Evolutionary conservation across 2,888 invertebrate species (phyloP), one percentile per base, ranked within the genome.

Genomic region (Mamestra brassicae): DNA sequence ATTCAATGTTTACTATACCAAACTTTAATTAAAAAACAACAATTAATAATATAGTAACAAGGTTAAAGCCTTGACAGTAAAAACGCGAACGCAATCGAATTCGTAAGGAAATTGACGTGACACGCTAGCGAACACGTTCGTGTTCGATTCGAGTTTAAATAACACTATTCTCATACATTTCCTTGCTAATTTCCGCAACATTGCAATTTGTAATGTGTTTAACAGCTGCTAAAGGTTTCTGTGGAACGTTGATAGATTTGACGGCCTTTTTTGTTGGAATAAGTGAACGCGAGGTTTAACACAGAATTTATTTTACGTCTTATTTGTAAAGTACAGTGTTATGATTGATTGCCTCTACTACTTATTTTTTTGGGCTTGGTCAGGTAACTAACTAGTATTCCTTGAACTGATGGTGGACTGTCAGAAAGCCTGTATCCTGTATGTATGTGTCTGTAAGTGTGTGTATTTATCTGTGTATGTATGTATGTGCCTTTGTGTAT

Each of bases 51-150:
- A 63, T 71, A 54, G 66, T 70, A 45, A 45, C 83, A 85, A 85
- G 87, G 85, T 84, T 71, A 66, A 42, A 69, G 58, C 87, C 85
- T 87, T 87, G 80, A 82, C 85, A 87, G 52, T 78, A 76, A 87
- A 80, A 85, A 77, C 71, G 76, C 79, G 34, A 85, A 72, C 73
- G 69, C 34, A 65, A 66, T 64, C 58, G 69, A 81, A 83, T 85
- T 71, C 55, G 38, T 67, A 58, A 81, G 73, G 72, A 87, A 84
- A 80, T 76, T 74, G 63, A 75, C 71, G 62, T 76, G 74, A 76
- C 77, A 81, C 68, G 77, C 74, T 8, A 78, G 5, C n/a, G 2
- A 74, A 65, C 83, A 75, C 77, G 79, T 81, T 72, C 72, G 63
- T 78, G 73, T 38, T 64, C 52, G 55, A 79, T 68, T 80, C 65